Evolutionary conservation across 2,797 vertebrate genomes (phyloP).

Genomic region (Threskiornis aethiopicus): DNA sequence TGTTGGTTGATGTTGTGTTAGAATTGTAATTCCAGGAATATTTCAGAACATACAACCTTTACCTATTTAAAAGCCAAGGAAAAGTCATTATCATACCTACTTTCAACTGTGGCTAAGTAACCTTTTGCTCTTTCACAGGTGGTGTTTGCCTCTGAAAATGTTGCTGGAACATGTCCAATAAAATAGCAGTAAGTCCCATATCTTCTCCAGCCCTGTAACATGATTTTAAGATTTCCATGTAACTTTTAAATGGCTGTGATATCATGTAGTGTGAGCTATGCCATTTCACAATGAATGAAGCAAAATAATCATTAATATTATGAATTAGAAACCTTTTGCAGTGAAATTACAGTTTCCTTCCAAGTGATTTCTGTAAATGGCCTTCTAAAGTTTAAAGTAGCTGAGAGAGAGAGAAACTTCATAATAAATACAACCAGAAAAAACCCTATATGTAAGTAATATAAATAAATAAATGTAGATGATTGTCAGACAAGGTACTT

Average conservation of each 20-base stretch:
- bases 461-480: not conserved
- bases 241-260: not conserved
- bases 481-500: not conserved
- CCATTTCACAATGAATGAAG: not conserved
- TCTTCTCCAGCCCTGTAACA: constrained; percentile 83
- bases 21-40: not conserved
- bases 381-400: not conserved
- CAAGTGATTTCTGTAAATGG: fast-evolving
- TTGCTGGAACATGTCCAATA: constrained; percentile 77
- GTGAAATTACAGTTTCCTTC: not conserved
- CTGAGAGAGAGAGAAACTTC: not conserved
- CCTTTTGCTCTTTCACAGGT: constrained; percentile 73
- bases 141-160: constrained; percentile 82
- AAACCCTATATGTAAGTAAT: not conserved
- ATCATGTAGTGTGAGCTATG: not conserved
- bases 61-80: not conserved
- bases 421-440: not conserved
- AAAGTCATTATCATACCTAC: constrained; percentile 76
- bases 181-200: constrained; percentile 84
- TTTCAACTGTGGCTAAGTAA: constrained; percentile 80
- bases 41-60: not conserved
- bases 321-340: not conserved
- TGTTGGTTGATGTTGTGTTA: not conserved
- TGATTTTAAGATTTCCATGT: not conserved
- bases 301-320: not conserved